Evolutionary conservation across 2,888 invertebrate genomes (phyloP).

Genomic region (Agrotis exclamationis): DNA sequence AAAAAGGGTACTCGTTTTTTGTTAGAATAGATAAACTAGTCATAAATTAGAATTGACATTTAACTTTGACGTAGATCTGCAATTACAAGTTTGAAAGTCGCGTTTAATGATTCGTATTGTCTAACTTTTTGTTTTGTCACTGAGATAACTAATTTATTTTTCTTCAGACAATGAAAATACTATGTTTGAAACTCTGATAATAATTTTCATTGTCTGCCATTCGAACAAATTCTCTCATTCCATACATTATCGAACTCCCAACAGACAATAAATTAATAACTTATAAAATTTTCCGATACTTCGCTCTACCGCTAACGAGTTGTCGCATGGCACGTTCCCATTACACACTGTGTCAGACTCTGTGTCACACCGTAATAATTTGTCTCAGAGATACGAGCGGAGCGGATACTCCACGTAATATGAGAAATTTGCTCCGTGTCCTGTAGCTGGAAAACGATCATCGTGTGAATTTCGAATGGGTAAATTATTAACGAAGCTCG

Average conservation of each 20-base stretch:
- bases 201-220: slow-evolving; percentile 52
- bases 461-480: slow-evolving; percentile 72
- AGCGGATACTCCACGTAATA: slow-evolving; percentile 41
- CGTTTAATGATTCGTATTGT: slow-evolving; percentile 26
- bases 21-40: slow-evolving; percentile 39
- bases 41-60: slow-evolving; percentile 40
- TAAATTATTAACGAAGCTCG: slow-evolving; percentile 82
- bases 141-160: slow-evolving; percentile 45
- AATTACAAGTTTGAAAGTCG: slow-evolving; percentile 46
- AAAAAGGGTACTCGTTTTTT: slow-evolving; percentile 40
- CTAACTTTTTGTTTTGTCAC: slow-evolving; percentile 27
- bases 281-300: slow-evolving; percentile 61
- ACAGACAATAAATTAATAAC: slow-evolving; percentile 65
- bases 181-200: slow-evolving; percentile 24
- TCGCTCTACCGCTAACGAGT: slow-evolving; percentile 59
- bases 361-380: slow-evolving; percentile 50
- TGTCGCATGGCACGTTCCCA: slow-evolving; percentile 46
- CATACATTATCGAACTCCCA: slow-evolving; percentile 55
- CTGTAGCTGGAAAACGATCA: slow-evolving; percentile 63
- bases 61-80: slow-evolving; percentile 24
- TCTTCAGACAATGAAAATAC: slow-evolving; percentile 36
- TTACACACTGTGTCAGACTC: slow-evolving; percentile 51
- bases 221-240: slow-evolving; percentile 49
- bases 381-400: slow-evolving; percentile 35
- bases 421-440: slow-evolving; percentile 54